Percentiles rank a stretch among this genome's conserved stretches.
phyloP scores from a whole-genome alignment of 1,140 invertebrate genomes.

The Drosophila malerkotliana region DNA sequence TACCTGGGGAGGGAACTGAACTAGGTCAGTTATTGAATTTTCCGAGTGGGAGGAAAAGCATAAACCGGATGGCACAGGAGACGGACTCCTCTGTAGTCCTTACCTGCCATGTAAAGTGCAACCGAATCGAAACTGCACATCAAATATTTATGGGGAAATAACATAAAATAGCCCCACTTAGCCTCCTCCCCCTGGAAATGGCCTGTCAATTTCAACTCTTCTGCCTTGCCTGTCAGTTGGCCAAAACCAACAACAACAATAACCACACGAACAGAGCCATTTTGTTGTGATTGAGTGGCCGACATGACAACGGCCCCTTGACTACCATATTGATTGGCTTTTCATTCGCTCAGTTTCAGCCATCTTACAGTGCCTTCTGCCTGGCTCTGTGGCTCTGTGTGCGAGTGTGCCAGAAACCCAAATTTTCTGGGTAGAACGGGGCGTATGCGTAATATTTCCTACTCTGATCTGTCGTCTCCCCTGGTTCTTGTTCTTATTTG shows the following conservation, averaged over 20 bases:
- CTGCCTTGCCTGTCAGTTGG: constrained; percentile 29
- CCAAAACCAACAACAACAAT: constrained; percentile 20
- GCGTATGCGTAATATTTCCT: constrained; percentile 63
- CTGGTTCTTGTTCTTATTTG: not conserved
- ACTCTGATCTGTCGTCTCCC: constrained; percentile 39
- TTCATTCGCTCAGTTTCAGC: constrained; percentile 29
- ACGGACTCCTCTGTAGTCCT: not conserved
- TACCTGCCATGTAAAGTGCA: constrained; percentile 26
- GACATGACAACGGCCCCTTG: constrained; percentile 65
- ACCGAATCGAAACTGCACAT: constrained; percentile 20
- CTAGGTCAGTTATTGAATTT: constrained; percentile 83
- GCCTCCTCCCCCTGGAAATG: not conserved
- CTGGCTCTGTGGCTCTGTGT: constrained; percentile 12
- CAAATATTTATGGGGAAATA: constrained; percentile 26
- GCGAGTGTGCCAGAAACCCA: constrained; percentile 61
- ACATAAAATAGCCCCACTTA: constrained; percentile 21
- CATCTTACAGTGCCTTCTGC: constrained; percentile 3
- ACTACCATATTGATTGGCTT: constrained; percentile 72
- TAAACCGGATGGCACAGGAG: constrained; percentile 7
- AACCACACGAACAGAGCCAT: not conserved
- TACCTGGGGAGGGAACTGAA: constrained; percentile 32
- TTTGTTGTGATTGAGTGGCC: constrained; percentile 37
- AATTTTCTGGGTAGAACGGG: constrained; percentile 44
- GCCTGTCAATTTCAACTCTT: constrained; percentile 35
- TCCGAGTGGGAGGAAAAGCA: constrained; percentile 26